Evolutionary conservation across 1,140 invertebrate genomes (phyloP), one percentile per base, ranked within the genome.

Genomic region (Danaus melanippus): DNA sequence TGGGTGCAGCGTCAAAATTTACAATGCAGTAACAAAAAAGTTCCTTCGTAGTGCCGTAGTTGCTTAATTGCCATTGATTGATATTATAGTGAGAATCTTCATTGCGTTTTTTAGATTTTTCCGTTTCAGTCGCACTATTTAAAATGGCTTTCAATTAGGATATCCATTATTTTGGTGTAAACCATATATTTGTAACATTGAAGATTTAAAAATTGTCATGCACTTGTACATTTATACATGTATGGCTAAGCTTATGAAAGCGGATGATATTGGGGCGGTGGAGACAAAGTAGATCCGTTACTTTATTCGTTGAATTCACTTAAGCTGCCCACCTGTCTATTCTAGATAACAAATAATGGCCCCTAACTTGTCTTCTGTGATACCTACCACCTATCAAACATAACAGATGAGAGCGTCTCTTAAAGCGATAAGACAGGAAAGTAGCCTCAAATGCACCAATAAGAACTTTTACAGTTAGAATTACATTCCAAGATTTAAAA

Each of bases 61-160:
- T 56, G 53, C 58, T 67, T 69, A 73, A 71, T 71, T 74, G 67
- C 60, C 67, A 54, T 48, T 71, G 67, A 74, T 74, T 71, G 69
- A 69, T 71, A 71, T 74, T 68, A 56, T 64, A 65, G 50, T 61
- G 56, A 54, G 61, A 64, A 62, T 58, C 56, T 66, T 67, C 62
- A 65, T 67, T 69, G 64, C 53, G 46, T 61, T 55, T 71, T 71
- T 62, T 44, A 12, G 53, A 42, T 46, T 49, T 63, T 72, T 69
- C 67, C 70, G 64, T 50, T 49, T 17, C 7, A 46, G 44, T 21
- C 4, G 2, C 11, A 46, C 43, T n/a, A 44, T n/a, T 44, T 44
- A 12, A 15, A 46, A 46, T 12, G 17, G 45, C 32, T 49, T 49
- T 41, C 47, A 10, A 39, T 32, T 32, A 5, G 7, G 21, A 32